Evolutionary conservation across 2,113 vertebrate genomes (phyloP).

Genomic region (Actenoides lindsayi): DNA sequence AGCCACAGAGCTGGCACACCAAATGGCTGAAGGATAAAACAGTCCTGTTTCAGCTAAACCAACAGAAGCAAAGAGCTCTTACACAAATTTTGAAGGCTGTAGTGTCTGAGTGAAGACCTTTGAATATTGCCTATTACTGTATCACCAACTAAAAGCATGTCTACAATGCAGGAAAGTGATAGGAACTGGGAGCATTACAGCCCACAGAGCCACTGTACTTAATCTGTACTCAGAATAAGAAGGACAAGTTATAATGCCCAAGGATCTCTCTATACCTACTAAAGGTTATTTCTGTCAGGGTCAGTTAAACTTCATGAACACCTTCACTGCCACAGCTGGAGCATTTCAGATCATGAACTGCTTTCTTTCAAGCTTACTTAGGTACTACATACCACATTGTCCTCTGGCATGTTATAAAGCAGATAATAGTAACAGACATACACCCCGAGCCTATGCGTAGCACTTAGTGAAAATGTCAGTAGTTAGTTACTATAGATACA

Average conservation of each 20-base stretch:
- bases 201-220: not conserved
- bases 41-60: too few species aligned
- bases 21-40: too few species aligned
- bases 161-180: not conserved
- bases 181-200: not conserved
- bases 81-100: too few species aligned
- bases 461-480: not conserved
- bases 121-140: not conserved
- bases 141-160: not conserved
- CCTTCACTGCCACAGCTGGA: not conserved
- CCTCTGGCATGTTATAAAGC: not conserved
- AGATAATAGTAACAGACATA: not conserved
- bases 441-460: not conserved
- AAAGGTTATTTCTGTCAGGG: not conserved
- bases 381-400: not conserved
- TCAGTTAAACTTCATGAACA: not conserved
- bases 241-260: not conserved
- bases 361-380: slow-evolving; percentile 23
- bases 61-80: too few species aligned
- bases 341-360: not conserved
- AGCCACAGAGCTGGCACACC: too few species aligned
- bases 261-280: not conserved
- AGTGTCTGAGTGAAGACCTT: too few species aligned
- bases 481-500: slow-evolving; percentile 29
- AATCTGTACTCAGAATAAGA: not conserved